Base-by-base conservation (phyloP, 2,888 invertebrate genomes). In the Scaptodrosophila latifasciaeformis region DNA sequence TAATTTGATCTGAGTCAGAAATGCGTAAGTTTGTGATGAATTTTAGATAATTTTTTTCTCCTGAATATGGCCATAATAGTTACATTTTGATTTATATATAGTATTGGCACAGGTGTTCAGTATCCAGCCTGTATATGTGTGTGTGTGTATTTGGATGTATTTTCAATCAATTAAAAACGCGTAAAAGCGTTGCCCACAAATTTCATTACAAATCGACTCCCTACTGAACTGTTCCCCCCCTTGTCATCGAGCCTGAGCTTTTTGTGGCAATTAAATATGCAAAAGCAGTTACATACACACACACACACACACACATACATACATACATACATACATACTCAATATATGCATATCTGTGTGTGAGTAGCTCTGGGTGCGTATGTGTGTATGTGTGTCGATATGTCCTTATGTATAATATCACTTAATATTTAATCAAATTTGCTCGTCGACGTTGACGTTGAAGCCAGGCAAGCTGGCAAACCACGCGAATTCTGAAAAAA, bases 391-490 rank as follows among this genome's bases (percentile, higher is more conserved):
- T 46, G 10, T 31, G 19, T 45, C 7, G 19, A 30, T 30, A 6
- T 58, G 49, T 34, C 54, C 44, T 55, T 51, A 57, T 35, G 54
- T 50, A 75, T 44, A 62, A 69, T 67, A 65, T 71, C 69, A 75
- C 66, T 71, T 71, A 75, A 69, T 64, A 69, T 71, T 71, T 71
- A 75, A 71, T 71, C 62, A 74, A 74, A 76, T 72, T 76, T 70
- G 57, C 62, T 57, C 64, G 59, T 62, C 54, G 35, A 58, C 57
- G 60, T 29, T 50, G 56, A 47, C 56, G 51, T 54, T 49, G 49
- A n/a, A n/a, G n/a, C n/a, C n/a, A n/a, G n/a, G n/a, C n/a, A n/a
- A n/a, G n/a, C 51, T 51, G 39, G 31, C 44, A 45, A 18, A n/a
- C n/a, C n/a, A n/a, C n/a, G n/a, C n/a, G 15, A 6, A 13, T 35